phyloP scores from a whole-genome alignment of 1,140 invertebrate genomes.

The Euborellia annulipes region DNA sequence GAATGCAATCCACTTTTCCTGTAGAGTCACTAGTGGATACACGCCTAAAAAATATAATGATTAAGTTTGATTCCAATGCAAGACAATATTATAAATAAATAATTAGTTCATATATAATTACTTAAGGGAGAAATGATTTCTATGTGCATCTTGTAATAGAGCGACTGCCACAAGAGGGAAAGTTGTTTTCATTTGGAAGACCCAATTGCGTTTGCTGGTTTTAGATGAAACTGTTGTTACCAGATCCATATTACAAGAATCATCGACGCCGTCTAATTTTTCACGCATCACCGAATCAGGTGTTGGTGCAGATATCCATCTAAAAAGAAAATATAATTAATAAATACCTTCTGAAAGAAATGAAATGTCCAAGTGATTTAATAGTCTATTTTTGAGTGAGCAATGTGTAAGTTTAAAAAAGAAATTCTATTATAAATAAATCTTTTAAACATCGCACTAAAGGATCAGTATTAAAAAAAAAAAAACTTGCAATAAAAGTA shows the following conservation, averaged over 20 bases:
- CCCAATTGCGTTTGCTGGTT: conserved; percentile 47
- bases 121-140: conserved; percentile 51
- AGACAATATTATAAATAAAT: too few relatives aligned
- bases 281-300: conserved; percentile 40
- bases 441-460: too few relatives aligned
- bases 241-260: conserved; percentile 40
- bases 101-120: conserved; percentile 24
- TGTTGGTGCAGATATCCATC: conserved; percentile 38
- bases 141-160: conserved; percentile 51
- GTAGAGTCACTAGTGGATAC: conserved; percentile 4
- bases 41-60: conserved; percentile 7
- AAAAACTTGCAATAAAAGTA: too few relatives aligned
- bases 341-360: too few relatives aligned
- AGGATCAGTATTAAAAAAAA: too few relatives aligned
- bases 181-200: conserved; percentile 37
- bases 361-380: too few relatives aligned
- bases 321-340: conserved; percentile 12
- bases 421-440: too few relatives aligned
- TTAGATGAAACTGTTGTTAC: conserved; percentile 48
- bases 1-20: conserved; percentile 12
- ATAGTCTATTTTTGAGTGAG: too few relatives aligned
- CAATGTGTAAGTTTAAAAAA: too few relatives aligned
- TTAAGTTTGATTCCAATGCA: too few relatives aligned
- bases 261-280: conserved; percentile 38
- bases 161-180: conserved; percentile 39